Evolutionary conservation across 1,140 invertebrate genomes (phyloP), one percentile per base, ranked within the genome.

Genomic region (Euura saliciscinereae): DNA sequence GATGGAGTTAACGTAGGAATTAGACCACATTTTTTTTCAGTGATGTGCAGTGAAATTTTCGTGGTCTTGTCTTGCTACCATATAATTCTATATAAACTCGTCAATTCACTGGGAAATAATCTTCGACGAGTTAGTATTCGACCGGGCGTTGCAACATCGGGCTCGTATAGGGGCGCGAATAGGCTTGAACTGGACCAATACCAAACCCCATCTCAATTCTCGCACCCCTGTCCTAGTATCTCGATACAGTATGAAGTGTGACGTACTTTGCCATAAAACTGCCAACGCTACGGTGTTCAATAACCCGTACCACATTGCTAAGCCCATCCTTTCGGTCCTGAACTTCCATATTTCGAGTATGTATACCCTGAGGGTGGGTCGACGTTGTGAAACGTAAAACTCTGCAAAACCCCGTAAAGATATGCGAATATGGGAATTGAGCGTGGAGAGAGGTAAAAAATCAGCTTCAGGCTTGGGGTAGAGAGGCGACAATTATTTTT

Each of bases 221-320:
- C 42, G 11, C 43, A 8, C 11, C 44, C 68, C 43, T 59, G 7
- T 69, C 68, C 11, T 43, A 8, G 66, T 43, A 10, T 43, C 76
- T 76, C 74, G 75, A 69, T 43, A 46, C 68, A 44, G 77, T 79
- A 76, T 77, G 76, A 82, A 80, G 78, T 83, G 78, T 80, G 77
- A 81, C 78, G 78, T 75, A 76, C 74, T 78, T 78, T 71, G 77
- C 78, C 80, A 80, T 82, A 82, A 80, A 83, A 83, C 75, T 79
- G 76, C 78, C 77, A 81, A 78, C 78, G 75, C 75, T 69, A 69
- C 78, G 73, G 74, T 80, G 80, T 75, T 80, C 80, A 83, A 83
- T 83, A 83, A 80, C 80, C 81, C 80, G 77, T 78, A 75, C 72
- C 59, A 73, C 68, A 69, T 69, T 69, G 68, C 68, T 5, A 69